Percentiles rank a stretch among this genome's conserved stretches.
These are phyloP conservation scores for Orientallactaga sibirica DNA, from an alignment of 2,797 vertebrate genomes.

Conservation along the genomic window DNA sequence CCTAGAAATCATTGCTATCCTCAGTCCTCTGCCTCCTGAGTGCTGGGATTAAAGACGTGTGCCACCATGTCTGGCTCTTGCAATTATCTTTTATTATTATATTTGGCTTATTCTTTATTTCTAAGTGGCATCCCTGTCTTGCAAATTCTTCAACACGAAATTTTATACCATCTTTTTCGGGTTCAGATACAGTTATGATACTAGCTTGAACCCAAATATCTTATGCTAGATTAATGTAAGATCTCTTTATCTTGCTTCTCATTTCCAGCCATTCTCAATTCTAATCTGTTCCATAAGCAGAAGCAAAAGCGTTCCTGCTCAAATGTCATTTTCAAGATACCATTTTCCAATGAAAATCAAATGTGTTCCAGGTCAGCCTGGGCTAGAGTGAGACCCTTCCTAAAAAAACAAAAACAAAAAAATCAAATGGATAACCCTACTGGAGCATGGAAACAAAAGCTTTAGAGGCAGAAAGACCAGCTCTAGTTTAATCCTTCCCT, in stretches of 20 bases:
- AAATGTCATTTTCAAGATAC: conserved; percentile 51
- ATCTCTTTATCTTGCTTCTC: conserved; percentile 46
- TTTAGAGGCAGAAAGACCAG: background rate
- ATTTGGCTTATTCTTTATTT: conserved; percentile 37
- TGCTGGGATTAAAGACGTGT: too few species aligned
- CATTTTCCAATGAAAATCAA: conserved; percentile 25
- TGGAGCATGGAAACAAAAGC: background rate
- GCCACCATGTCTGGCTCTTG: background rate
- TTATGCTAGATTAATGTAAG: conserved; percentile 58
- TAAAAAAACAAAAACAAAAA: too few species aligned
- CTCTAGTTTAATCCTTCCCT: background rate
- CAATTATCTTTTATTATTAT: conserved; percentile 1
- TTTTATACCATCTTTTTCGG: conserved; percentile 42
- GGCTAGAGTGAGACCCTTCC: too few species aligned
- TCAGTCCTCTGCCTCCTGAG: too few species aligned
- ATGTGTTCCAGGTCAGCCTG: background rate
- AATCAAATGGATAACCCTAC: background rate
- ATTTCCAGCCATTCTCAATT: conserved; percentile 48
- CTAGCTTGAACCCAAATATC: conserved; percentile 49
- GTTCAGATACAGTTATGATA: conserved; percentile 42
- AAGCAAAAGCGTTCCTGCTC: conserved; percentile 41
- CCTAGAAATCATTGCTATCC: too few species aligned
- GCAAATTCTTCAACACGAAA: conserved; percentile 30
- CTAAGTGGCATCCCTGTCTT: background rate
- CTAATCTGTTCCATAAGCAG: conserved; percentile 51